Conservation (phyloP, 2,888 invertebrate genomes). For the Pecten maximus region DNA sequence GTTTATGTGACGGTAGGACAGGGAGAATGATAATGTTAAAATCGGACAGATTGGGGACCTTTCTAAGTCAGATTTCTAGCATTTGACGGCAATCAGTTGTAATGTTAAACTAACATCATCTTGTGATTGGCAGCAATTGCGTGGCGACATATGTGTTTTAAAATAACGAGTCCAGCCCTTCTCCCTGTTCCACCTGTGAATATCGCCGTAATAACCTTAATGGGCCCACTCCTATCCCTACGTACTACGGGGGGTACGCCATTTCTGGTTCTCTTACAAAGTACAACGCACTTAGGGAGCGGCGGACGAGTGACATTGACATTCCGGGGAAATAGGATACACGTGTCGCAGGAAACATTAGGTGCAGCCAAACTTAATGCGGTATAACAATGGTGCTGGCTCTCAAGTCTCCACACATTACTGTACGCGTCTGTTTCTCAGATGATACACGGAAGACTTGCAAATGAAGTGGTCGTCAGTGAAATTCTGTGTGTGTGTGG, state of each 20-base stretch:
- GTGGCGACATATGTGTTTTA: background rate
- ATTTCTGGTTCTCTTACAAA: background rate
- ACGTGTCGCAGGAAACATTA: background rate
- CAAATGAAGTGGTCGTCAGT: background rate
- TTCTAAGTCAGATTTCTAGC: no score
- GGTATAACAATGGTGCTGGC: background rate
- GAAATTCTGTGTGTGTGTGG: background rate
- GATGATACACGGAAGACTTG: background rate
- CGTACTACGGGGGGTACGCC: background rate
- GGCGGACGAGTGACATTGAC: background rate
- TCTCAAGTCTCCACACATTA: background rate
- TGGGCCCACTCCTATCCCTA: background rate
- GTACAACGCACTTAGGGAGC: background rate
- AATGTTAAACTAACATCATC: no score
- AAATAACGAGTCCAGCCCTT: no score
- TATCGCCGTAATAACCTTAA: background rate
- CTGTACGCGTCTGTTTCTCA: background rate
- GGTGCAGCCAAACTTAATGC: background rate
- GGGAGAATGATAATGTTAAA: no score
- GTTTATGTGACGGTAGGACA: no score
- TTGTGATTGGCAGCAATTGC: background rate
- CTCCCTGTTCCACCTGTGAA: background rate
- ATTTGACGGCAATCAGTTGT: no score
- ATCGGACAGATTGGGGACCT: no score
- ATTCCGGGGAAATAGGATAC: background rate